phyloP scores from a whole-genome alignment of 2,113 vertebrate species.

The Cyprinodon variegatus region DNA sequence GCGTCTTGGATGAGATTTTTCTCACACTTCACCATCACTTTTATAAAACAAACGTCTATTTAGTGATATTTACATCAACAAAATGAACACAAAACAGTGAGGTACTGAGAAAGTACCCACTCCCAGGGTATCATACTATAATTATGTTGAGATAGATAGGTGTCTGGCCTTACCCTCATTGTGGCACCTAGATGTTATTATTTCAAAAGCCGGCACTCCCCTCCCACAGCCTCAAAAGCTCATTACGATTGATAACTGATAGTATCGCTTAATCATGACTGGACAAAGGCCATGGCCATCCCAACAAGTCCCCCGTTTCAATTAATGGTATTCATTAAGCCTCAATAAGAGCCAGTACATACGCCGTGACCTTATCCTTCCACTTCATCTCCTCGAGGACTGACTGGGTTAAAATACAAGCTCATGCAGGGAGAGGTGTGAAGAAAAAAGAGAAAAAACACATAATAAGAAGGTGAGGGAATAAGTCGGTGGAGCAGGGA shows the following conservation, averaged over 20 bases:
- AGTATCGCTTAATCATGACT: slow-evolving; percentile 74
- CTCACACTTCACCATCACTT: not conserved
- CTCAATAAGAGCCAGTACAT: slow-evolving; percentile 69
- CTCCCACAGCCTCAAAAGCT: slow-evolving; percentile 69
- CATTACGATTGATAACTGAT: slow-evolving; percentile 81
- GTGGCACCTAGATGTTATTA: slow-evolving; percentile 67
- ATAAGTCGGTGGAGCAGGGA: slow-evolving; percentile 29
- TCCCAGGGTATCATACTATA: slow-evolving; percentile 16
- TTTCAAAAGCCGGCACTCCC: slow-evolving; percentile 44
- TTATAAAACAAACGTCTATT: slow-evolving; percentile 16
- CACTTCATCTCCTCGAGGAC: slow-evolving; percentile 68
- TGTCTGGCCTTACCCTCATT: slow-evolving; percentile 38
- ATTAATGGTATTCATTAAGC: slow-evolving; percentile 81
- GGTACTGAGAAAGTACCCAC: slow-evolving; percentile 1
- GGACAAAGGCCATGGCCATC: slow-evolving; percentile 73
- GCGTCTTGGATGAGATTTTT: slow-evolving; percentile 8
- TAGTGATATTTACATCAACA: slow-evolving; percentile 21
- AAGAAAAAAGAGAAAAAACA: slow-evolving; percentile 1
- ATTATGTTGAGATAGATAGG: slow-evolving; percentile 42
- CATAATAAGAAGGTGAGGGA: slow-evolving; percentile 46
- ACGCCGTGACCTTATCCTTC: slow-evolving; percentile 72
- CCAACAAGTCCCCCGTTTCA: slow-evolving; percentile 74
- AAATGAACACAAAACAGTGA: slow-evolving; percentile 4
- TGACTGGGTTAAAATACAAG: slow-evolving; percentile 58
- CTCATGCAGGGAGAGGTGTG: slow-evolving; percentile 3